Conservation (phyloP, 2,797 vertebrate species). For the Natrix natrix region DNA sequence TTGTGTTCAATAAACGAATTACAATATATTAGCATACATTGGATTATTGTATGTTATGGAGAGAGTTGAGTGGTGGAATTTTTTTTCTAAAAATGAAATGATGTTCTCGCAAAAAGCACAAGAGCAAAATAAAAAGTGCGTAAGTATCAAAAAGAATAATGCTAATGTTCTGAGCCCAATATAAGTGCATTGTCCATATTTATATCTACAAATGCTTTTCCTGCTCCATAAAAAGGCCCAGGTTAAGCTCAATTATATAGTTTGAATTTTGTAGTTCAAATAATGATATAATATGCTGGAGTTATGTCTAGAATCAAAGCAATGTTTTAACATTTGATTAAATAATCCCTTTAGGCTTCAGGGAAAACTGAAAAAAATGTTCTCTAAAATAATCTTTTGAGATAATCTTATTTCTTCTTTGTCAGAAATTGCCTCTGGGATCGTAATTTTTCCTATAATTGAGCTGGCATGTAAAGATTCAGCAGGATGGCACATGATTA, state of each 20-base stretch:
- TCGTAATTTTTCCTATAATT: background rate
- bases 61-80: background rate
- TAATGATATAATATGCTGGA: background rate
- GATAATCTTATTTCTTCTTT: background rate
- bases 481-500: background rate
- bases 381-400: background rate
- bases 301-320: background rate
- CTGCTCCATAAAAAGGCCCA: background rate
- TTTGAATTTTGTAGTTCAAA: background rate
- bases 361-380: too few relatives aligned
- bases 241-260: background rate
- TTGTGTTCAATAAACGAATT: background rate
- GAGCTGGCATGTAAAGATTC: background rate
- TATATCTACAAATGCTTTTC: background rate
- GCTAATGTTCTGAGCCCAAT: background rate
- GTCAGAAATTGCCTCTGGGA: background rate
- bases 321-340: background rate
- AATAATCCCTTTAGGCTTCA: background rate
- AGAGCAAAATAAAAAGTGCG: background rate
- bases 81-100: background rate
- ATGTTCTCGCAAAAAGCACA: background rate
- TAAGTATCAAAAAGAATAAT: background rate
- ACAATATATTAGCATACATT: background rate
- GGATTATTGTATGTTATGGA: background rate
- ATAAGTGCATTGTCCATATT: background rate